These are phyloP conservation scores for Neotragus moschatus DNA, from an alignment of 2,113 vertebrate genomes.

Conservation along the genomic window DNA sequence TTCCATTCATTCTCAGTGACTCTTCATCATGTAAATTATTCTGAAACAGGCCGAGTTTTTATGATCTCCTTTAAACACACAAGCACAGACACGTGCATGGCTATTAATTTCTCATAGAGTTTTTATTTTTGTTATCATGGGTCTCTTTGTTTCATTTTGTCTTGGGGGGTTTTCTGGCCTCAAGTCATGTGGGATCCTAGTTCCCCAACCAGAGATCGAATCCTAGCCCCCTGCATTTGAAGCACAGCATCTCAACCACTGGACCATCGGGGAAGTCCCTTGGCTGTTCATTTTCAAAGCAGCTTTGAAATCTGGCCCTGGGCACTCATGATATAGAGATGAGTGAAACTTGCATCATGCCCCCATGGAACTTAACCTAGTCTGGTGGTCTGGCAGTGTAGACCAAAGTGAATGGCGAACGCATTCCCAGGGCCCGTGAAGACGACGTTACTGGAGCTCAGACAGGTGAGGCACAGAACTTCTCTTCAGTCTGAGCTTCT, in stretches of 20 bases:
- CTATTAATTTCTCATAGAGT: not conserved
- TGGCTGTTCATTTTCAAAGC: not conserved
- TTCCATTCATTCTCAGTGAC: not conserved
- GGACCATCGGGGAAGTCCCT: not conserved
- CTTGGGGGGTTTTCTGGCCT: not conserved
- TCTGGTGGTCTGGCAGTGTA: accelerated
- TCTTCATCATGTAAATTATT: not conserved
- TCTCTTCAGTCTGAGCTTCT: not conserved
- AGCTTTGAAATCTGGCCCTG: not conserved
- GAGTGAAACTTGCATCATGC: accelerated
- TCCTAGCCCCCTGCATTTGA: not conserved
- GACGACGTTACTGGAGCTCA: accelerated
- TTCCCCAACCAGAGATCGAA: not conserved
- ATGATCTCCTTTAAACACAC: not conserved
- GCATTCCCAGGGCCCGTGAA: accelerated
- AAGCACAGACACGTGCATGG: not conserved
- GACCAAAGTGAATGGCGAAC: accelerated
- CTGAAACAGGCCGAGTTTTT: not conserved
- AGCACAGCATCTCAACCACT: not conserved
- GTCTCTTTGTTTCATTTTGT: not conserved
- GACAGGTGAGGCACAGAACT: accelerated
- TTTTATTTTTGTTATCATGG: not conserved
- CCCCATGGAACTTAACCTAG: no score
- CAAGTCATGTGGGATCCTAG: not conserved
- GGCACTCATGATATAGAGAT: not conserved